A percentile compares a stretch with the other conserved stretches of the same genome.
phyloP scores from a whole-genome alignment of 2,888 invertebrate genomes.

The Ormyrus thymus region DNA sequence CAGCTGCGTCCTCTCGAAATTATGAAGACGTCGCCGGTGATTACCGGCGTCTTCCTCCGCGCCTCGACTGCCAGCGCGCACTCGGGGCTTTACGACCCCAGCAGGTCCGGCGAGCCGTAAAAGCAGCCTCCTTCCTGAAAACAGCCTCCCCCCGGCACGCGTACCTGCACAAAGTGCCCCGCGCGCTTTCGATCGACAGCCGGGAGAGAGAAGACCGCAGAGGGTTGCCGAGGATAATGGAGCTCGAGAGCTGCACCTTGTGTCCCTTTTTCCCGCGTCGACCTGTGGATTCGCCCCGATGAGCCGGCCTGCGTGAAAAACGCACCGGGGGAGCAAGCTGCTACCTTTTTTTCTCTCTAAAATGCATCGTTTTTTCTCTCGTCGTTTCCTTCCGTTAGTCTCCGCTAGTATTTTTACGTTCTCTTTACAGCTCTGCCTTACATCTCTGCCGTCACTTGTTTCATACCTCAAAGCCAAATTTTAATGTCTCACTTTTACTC shows the following conservation, averaged over 20 bases:
- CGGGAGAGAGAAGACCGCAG: not conserved
- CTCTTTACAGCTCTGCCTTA: not conserved
- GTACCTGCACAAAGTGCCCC: too few species aligned
- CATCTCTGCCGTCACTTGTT: not conserved
- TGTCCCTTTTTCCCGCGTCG: conserved; percentile 12
- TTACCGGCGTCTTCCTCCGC: too few species aligned
- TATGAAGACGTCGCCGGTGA: too few species aligned
- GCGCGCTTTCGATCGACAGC: too few species aligned
- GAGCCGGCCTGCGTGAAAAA: conserved; percentile 2
- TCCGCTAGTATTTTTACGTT: not conserved
- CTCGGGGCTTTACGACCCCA: too few species aligned
- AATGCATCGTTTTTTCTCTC: not conserved
- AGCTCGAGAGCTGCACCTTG: conserved; percentile 41
- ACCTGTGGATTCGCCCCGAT: conserved; percentile 23
- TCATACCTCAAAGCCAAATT: not conserved
- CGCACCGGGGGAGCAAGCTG: not conserved
- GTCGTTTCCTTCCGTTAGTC: not conserved
- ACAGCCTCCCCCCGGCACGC: too few species aligned
- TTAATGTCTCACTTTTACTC: too few species aligned
- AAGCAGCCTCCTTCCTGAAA: too few species aligned
- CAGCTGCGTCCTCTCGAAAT: too few species aligned
- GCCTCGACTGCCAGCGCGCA: too few species aligned
- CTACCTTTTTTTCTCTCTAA: conserved; percentile 1
- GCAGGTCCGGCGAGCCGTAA: too few species aligned
- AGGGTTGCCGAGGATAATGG: conserved; percentile 35